These are phyloP conservation scores for Helleia helle DNA, from an alignment of 2,888 invertebrate genomes.

Conservation along the genomic window DNA sequence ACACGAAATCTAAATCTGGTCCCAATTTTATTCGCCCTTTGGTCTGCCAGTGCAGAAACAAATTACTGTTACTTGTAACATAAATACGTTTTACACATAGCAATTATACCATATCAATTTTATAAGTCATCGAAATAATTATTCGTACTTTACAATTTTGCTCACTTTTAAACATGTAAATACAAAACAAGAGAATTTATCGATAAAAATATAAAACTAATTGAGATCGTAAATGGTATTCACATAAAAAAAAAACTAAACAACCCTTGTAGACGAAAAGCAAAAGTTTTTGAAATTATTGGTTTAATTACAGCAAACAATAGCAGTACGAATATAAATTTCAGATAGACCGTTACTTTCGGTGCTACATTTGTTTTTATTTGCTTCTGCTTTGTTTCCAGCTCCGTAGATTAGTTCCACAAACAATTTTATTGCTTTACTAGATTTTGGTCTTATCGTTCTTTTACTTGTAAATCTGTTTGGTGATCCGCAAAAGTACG, in stretches of 20 bases:
- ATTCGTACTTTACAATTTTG: no score
- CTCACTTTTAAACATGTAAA: neutral
- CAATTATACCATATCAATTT: no score
- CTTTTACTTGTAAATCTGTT: neutral
- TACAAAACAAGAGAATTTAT: neutral
- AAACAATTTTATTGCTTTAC: conserved; percentile 9
- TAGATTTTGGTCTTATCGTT: neutral
- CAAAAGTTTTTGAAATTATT: conserved; percentile 12
- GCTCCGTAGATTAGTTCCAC: conserved; percentile 6
- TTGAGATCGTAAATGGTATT: neutral
- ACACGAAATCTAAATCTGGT: no score
- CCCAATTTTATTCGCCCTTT: no score
- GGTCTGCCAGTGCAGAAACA: no score
- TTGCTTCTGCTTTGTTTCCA: conserved; percentile 8
- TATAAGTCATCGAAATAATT: no score
- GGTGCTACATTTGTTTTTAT: conserved; percentile 12
- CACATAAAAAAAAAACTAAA: conserved; percentile 6
- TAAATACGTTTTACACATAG: no score
- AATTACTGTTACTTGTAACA: no score
- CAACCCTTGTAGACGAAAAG: conserved; percentile 3
- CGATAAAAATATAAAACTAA: neutral
- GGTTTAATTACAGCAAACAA: conserved; percentile 12
- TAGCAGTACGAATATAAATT: conserved; percentile 10
- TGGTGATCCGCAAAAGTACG: neutral
- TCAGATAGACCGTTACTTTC: conserved; percentile 10